Percentiles rank a stretch among this genome's conserved stretches.
Conservation (phyloP, 2,797 vertebrate species). For the Pseudopleuronectes americanus region DNA sequence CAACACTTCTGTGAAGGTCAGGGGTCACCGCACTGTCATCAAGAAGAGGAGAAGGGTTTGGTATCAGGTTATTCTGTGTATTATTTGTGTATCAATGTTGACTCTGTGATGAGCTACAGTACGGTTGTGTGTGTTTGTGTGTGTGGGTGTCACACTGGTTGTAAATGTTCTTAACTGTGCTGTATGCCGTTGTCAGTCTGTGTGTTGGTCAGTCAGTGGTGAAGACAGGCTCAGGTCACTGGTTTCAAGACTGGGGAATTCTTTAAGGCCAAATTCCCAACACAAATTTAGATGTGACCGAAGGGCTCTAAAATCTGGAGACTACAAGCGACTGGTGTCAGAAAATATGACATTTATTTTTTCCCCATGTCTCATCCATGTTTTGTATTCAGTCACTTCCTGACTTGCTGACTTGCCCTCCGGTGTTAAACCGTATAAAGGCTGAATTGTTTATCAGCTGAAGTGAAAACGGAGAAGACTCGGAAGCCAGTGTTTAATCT, state of each 20-base stretch:
- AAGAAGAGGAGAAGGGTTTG: not conserved
- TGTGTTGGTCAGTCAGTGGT: conserved; percentile 14
- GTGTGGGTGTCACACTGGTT: not conserved
- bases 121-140: not conserved
- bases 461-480: not conserved
- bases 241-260: not conserved
- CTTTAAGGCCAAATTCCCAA: not conserved
- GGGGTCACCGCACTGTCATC: conserved; percentile 10
- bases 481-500: not conserved
- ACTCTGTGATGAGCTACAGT: conserved; percentile 38
- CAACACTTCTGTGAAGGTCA: conserved; percentile 53
- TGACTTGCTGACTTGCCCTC: not conserved
- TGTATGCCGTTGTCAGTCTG: conserved; percentile 1
- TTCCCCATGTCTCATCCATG: not conserved
- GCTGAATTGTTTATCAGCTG: conserved; percentile 7
- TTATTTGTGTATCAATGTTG: conserved; percentile 17
- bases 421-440: not conserved
- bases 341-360: too few relatives aligned
- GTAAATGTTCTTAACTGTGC: conserved; percentile 24
- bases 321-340: not conserved
- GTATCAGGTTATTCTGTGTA: conserved; percentile 27
- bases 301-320: not conserved
- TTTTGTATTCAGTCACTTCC: not conserved
- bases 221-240: not conserved
- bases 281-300: not conserved